Evolutionary conservation across 2,888 invertebrate species (phyloP), one percentile per base, ranked within the genome.

Genomic region (Chaitophorus viminalis): DNA sequence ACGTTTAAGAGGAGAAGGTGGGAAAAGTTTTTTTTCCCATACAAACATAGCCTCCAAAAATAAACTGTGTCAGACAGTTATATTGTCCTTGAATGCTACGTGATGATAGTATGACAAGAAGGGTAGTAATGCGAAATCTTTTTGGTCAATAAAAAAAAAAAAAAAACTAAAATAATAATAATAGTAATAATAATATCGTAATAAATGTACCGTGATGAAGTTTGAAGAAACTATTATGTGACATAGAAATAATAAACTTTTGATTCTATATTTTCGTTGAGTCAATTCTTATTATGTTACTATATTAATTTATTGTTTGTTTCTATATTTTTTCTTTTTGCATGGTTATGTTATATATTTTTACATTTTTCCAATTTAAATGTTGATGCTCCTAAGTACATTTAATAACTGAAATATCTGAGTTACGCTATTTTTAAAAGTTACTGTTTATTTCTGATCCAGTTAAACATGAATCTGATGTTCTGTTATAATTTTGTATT

Each of bases 61-160:
- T 77, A 68, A 85, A 85, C 85, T 78, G 76, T 85, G 68, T 85
- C 46, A 8, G 85, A 85, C 85, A 78, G 85, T 85, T 78, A 85
- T 78, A 78, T 85, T 85, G 85, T 85, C 85, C 85, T 85, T 54
- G 85, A 78, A 78, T 52, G 77, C 76, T 76, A 77, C 84, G 77
- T 85, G 46, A 68, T 77, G 33, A 68, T 78, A 65, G n/a, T 65
- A 72, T 54, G 77, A 78, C 36, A 78, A 85, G 68, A 52, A 77
- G 36, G 52, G 52, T 85, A 78, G 70, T 85, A 78, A 85, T 54
- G 17, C 68, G 33, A 85, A 85, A 77, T 85, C 70, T 78, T 85
- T 85, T 85, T n/a, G 85, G 85, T 70, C 76, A 70, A 78, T 78
- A 70, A 29, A 31, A 46, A 36, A 72, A 46, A 46, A 46, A 36